Base-by-base conservation (phyloP, 2,113 vertebrate genomes). In the Tachysurus fulvidraco region DNA sequence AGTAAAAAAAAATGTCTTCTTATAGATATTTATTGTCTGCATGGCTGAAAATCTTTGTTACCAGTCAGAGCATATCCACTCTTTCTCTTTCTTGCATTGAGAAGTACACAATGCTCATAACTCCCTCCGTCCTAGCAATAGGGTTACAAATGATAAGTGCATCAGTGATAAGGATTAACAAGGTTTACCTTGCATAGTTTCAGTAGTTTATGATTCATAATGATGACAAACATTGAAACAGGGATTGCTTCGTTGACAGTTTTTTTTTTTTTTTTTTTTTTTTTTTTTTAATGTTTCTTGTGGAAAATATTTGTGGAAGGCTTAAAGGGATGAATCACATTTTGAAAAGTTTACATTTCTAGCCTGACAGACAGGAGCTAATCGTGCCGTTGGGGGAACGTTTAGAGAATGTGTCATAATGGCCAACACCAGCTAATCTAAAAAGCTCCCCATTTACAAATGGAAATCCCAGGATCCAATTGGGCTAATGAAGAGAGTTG, bases 391-490 rank as follows among this genome's bases (percentile, higher is more conserved):
- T 90, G 82, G 85, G 78, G 82, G 52, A 86, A 86, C 85, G 76
- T 90, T 89, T 83, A 90, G 92, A 91, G 93, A 94, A 92, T 91
- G 92, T 93, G 93, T 93, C 94, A 91, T 93, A 89, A 89, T 93
- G 92, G 92, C 93, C 93, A 93, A 95, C 94, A 91, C 87, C 44
- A 92, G 93, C 94, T 95, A 95, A 95, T 95, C 94, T 95, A 92
- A 95, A 95, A 94, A 90, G 89, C 93, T 95, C 93, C 93, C 92
- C 94, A 94, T 95, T 95, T 95, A 95, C 94, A 94, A 95, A 95
- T 94, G 94, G 93, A 95, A 95, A 95, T 95, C 95, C 94, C 93
- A 93, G 93, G 92, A 95, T 95, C 95, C 95, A 95, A 94, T 95
- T 95, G 94, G 94, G 94, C 95, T 95, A 95, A 94, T 95, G 93